Evolutionary conservation across 2,888 invertebrate species (phyloP), one percentile per base, ranked within the genome.

Genomic region (Molorchus minor): DNA sequence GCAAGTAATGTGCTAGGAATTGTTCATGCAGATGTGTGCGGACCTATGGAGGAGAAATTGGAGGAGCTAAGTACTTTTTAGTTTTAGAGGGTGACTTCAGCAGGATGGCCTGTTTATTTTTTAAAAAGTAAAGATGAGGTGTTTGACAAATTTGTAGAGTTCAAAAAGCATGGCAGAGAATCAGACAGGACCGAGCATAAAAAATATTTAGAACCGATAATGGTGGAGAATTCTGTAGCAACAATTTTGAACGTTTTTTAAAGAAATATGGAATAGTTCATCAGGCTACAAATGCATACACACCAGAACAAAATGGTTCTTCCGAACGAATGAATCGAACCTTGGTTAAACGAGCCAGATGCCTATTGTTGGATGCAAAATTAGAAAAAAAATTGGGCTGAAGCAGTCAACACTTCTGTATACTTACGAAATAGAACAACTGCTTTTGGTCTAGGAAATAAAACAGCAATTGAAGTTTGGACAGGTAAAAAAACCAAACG

Each of bases 21-120:
- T n/a, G n/a, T n/a, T n/a, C n/a, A n/a, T n/a, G n/a, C n/a, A n/a
- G n/a, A n/a, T n/a, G n/a, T n/a, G n/a, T n/a, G n/a, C n/a, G n/a
- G n/a, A n/a, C n/a, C n/a, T n/a, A n/a, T n/a, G n/a, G n/a, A 56
- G 58, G 36, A 1, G 17, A 17, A 4, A 62, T 56, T 56, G 64
- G 33, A 62, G 68, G 12, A 30, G 46, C 66, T 7, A 65, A 55
- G 44, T 76, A 73, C 58, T 72, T 75, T 61, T 53, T 77, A 1
- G 58, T 71, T 0, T 75, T 77, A 44, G 60, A 73, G 0, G 77
- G 77, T 67, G 76, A 79, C 62, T 64, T 56, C 51, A 72, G 65
- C 10, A 57, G 68, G 35, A 71, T 66, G 67, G 49, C 45, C 8
- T 63, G 62, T 71, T 19, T 74, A 72, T 46, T 69, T 73, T 38